A percentile compares a stretch with the other conserved stretches of the same genome.
phyloP scores from a whole-genome alignment of 1,140 invertebrate genomes.

The Leptoteleia sp. region DNA sequence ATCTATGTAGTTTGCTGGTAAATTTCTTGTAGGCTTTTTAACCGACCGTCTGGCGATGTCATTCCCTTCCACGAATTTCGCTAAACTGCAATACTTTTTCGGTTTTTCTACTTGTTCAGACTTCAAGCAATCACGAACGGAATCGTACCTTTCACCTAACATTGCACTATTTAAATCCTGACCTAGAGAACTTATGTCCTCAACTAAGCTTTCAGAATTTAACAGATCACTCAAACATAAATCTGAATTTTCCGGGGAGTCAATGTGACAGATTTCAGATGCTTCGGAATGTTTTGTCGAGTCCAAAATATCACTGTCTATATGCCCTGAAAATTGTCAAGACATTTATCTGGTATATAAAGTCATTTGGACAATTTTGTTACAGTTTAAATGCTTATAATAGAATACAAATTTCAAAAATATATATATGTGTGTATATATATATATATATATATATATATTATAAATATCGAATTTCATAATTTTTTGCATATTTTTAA shows the following conservation, averaged over 20 bases:
- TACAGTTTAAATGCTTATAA: too few species aligned
- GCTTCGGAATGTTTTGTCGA: slow-evolving; percentile 74
- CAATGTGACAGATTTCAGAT: slow-evolving; percentile 87
- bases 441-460: not conserved
- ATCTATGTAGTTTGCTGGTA: slow-evolving; percentile 47
- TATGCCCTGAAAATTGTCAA: slow-evolving; percentile 73
- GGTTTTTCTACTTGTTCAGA: slow-evolving; percentile 78
- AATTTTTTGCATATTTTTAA: too few species aligned
- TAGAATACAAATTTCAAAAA: too few species aligned
- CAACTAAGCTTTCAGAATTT: slow-evolving; percentile 88
- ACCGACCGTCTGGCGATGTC: slow-evolving; percentile 90
- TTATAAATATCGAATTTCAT: too few species aligned
- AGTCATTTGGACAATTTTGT: too few species aligned
- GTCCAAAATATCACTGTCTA: slow-evolving; percentile 78
- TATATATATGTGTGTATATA: too few species aligned
- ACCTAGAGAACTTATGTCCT: slow-evolving; percentile 87
- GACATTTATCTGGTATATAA: slow-evolving; percentile 72
- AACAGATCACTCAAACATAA: slow-evolving; percentile 85
- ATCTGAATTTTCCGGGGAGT: slow-evolving; percentile 90
- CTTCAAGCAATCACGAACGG: slow-evolving; percentile 76
- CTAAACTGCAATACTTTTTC: slow-evolving; percentile 86
- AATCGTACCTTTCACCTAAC: slow-evolving; percentile 80
- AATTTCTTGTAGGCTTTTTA: slow-evolving; percentile 77
- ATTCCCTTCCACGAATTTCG: slow-evolving; percentile 89
- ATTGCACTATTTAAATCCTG: slow-evolving; percentile 85